Conservation (phyloP, 2,888 invertebrate species). For the Tanypteryx hageni region DNA sequence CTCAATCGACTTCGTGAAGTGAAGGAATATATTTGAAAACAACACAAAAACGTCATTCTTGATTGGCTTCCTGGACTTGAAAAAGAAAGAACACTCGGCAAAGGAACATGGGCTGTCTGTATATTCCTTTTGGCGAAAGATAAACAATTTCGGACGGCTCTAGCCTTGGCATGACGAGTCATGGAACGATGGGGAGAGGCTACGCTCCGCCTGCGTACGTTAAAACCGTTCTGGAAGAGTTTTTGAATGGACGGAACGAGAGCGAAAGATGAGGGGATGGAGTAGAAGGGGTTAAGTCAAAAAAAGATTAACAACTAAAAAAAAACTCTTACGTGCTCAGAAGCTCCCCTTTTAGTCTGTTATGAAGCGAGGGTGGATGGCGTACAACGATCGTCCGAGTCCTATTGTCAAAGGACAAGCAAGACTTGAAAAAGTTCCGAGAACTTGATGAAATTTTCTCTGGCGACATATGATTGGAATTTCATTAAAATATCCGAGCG, state of each 20-base stretch:
- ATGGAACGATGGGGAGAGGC: not conserved
- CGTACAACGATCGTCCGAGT: no score
- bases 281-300: not conserved
- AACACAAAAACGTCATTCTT: not conserved
- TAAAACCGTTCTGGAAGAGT: not conserved
- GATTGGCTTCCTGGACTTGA: not conserved
- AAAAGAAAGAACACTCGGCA: not conserved
- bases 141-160: not conserved
- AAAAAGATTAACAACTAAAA: not conserved
- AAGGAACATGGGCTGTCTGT: not conserved
- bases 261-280: not conserved
- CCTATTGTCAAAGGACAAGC: no score
- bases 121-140: not conserved
- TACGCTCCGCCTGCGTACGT: not conserved
- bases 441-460: no score
- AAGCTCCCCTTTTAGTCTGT: no score
- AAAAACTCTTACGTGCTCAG: no score
- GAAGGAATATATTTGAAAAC: not conserved
- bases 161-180: not conserved
- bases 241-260: not conserved
- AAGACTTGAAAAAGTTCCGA: no score
- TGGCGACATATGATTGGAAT: no score
- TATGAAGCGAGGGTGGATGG: no score
- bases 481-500: no score
- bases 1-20: not conserved